phyloP scores from a whole-genome alignment of 1,140 invertebrate genomes.

The Zaprionus africanus region DNA sequence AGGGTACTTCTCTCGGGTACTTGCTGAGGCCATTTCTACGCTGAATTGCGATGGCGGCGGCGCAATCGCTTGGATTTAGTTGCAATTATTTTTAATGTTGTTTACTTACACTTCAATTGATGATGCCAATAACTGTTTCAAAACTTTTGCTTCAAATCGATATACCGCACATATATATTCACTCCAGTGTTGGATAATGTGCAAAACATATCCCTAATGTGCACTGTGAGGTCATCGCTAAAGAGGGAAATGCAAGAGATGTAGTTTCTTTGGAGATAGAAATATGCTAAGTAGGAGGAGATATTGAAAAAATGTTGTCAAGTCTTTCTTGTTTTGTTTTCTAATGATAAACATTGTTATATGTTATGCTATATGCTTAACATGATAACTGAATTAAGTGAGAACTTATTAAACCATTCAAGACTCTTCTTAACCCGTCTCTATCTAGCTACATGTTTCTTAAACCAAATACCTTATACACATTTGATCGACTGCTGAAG shows the following conservation, averaged over 20 bases:
- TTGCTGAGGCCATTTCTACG: slow-evolving; percentile 58
- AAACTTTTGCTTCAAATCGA: slow-evolving; percentile 72
- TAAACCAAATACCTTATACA: background rate
- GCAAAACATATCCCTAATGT: slow-evolving; percentile 26
- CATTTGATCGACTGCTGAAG: background rate
- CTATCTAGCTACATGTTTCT: background rate
- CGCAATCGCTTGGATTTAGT: slow-evolving; percentile 80
- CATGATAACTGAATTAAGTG: too few species aligned
- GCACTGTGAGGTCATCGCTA: background rate
- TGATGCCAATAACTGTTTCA: slow-evolving; percentile 82
- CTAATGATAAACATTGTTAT: background rate
- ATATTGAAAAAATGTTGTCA: background rate
- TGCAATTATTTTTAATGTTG: slow-evolving; percentile 84
- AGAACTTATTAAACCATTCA: too few species aligned
- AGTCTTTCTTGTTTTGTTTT: background rate
- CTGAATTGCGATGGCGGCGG: slow-evolving; percentile 75
- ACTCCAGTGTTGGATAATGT: slow-evolving; percentile 31
- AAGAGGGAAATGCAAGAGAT: background rate
- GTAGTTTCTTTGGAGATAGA: background rate
- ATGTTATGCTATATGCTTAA: too few species aligned
- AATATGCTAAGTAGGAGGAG: background rate
- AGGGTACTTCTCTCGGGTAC: slow-evolving; percentile 3
- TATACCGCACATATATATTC: slow-evolving; percentile 36
- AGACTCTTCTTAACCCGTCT: too few species aligned
- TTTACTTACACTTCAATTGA: slow-evolving; percentile 83